Percentiles rank a stretch among this genome's conserved stretches.
phyloP scores from a whole-genome alignment of 2,797 vertebrate species.

The Gymnothorax javanicus region DNA sequence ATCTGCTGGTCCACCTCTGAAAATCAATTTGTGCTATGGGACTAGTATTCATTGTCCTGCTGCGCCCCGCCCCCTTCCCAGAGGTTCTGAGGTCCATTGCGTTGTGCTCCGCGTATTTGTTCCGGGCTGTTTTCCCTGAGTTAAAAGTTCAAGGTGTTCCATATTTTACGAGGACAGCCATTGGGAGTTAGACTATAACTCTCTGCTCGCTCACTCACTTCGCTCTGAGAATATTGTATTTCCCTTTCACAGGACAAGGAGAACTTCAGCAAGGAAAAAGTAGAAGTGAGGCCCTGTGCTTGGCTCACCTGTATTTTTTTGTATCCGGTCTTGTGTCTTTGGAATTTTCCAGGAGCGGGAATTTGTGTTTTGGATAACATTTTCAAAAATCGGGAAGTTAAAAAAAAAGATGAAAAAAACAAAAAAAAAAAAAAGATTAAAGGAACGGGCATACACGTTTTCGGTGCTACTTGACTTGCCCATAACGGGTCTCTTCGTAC shows the following conservation, averaged over 20 bases:
- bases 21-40: constrained; percentile 34
- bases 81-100: neutral
- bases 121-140: neutral
- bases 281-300: constrained; percentile 3
- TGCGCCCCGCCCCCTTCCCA: constrained; percentile 12
- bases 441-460: constrained; percentile 74
- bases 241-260: constrained; percentile 28
- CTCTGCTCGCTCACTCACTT: constrained; percentile 34
- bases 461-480: constrained; percentile 80
- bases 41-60: neutral
- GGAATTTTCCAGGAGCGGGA: constrained; percentile 47
- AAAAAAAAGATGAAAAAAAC: constrained; percentile 28
- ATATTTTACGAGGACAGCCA: constrained; percentile 37
- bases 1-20: constrained; percentile 47
- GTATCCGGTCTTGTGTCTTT: constrained; percentile 65
- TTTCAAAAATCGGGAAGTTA: constrained; percentile 68
- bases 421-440: constrained; percentile 23
- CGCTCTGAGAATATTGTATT: constrained; percentile 61
- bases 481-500: constrained; percentile 64
- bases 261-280: neutral
- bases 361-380: constrained; percentile 63
- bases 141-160: constrained; percentile 12
- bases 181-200: constrained; percentile 6
- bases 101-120: neutral
- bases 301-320: constrained; percentile 43